Evolutionary conservation across 2,113 vertebrate species (phyloP).

Genomic region (Xiphophorus maculatus): DNA sequence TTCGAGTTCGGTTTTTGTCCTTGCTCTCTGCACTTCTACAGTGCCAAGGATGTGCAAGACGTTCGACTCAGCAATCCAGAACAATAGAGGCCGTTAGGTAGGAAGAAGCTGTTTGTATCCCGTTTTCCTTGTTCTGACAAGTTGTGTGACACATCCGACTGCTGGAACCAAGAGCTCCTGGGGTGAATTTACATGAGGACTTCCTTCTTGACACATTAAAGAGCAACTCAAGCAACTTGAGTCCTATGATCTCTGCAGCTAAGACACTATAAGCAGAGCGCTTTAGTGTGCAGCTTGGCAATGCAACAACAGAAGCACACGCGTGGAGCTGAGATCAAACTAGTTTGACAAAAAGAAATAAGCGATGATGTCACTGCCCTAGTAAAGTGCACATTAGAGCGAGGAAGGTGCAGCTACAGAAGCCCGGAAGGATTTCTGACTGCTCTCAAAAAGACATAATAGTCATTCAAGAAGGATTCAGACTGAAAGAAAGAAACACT

Average conservation of each 20-base stretch:
- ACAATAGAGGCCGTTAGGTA: conserved; percentile 11
- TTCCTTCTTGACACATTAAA: conserved; percentile 51
- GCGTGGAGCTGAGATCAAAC: not conserved
- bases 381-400: too few relatives aligned
- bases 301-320: too few relatives aligned
- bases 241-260: conserved; percentile 33
- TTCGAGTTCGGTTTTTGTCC: not conserved
- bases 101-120: conserved; percentile 21
- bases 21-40: not conserved
- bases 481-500: too few relatives aligned
- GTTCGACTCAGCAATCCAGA: conserved; percentile 20
- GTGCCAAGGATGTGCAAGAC: too few relatives aligned
- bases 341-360: not conserved
- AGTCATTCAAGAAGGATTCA: too few relatives aligned
- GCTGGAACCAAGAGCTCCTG: conserved; percentile 41
- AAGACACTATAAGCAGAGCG: conserved; percentile 22
- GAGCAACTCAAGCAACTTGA: conserved; percentile 28
- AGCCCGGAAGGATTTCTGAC: too few relatives aligned
- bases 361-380: too few relatives aligned
- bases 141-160: conserved; percentile 32
- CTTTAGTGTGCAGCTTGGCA: not conserved
- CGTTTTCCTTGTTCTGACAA: conserved; percentile 37
- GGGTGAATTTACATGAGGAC: conserved; percentile 48
- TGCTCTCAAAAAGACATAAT: too few relatives aligned
- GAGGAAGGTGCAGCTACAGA: too few relatives aligned